phyloP scores from a whole-genome alignment of 2,113 vertebrate genomes.

The Rhinolophus sinicus region DNA sequence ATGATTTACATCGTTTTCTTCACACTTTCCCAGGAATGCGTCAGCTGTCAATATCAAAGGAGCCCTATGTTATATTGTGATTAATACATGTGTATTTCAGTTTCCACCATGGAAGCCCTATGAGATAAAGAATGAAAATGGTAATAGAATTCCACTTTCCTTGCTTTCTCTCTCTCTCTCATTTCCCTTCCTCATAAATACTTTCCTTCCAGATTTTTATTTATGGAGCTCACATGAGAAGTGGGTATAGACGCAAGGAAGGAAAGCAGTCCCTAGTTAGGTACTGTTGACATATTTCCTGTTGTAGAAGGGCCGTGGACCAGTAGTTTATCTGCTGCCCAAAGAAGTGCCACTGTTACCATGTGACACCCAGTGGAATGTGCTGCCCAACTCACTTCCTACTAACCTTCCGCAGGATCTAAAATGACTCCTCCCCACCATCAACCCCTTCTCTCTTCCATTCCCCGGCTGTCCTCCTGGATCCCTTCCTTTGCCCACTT shows the following conservation, averaged over 20 bases:
- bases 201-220: conserved; percentile 15
- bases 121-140: conserved; percentile 28
- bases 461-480: neutral
- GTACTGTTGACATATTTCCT: neutral
- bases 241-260: neutral
- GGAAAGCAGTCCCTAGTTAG: neutral
- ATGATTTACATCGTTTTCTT: neutral
- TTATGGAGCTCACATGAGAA: neutral
- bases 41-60: neutral
- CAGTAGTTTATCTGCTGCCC: neutral
- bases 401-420: conserved; percentile 83
- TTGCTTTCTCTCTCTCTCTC: neutral
- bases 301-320: neutral
- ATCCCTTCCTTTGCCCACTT: conserved; percentile 34
- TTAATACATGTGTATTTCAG: neutral
- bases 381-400: conserved; percentile 77
- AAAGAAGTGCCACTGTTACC: conserved; percentile 77
- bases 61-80: neutral
- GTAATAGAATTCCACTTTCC: neutral
- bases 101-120: neutral
- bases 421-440: conserved; percentile 45
- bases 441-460: neutral
- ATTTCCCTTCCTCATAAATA: conserved; percentile 21
- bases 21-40: neutral
- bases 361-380: conserved; percentile 85